These are phyloP conservation scores for Macroteleia sp. DNA, from an alignment of 2,888 invertebrate species.

Conservation along the genomic window DNA sequence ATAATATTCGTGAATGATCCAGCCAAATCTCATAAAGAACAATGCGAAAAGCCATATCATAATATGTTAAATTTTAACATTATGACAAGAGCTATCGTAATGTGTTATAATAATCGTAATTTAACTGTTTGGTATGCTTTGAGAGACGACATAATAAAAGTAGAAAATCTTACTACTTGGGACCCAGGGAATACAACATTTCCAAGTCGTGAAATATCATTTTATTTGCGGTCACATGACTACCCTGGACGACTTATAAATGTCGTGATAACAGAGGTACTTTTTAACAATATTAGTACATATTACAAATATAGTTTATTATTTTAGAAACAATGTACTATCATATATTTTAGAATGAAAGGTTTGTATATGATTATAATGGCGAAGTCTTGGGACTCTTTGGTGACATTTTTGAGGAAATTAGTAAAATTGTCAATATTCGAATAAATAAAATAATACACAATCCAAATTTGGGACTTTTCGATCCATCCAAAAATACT, in stretches of 20 bases:
- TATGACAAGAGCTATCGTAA: neutral
- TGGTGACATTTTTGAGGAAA: constrained; percentile 8
- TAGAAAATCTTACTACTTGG: constrained; percentile 7
- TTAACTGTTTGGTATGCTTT: constrained; percentile 5
- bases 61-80: constrained; percentile 6
- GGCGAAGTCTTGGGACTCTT: neutral
- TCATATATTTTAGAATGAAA: constrained; percentile 8
- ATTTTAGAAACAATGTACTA: too few species aligned
- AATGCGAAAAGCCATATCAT: neutral
- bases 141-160: neutral
- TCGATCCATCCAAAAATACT: too few species aligned
- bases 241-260: neutral
- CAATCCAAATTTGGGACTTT: neutral
- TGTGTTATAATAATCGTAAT: constrained; percentile 16
- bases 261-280: constrained; percentile 10
- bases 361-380: neutral
- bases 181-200: neutral
- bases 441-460: neutral
- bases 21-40: neutral
- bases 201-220: constrained; percentile 9
- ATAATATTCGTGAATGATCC: constrained; percentile 18
- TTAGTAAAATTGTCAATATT: neutral
- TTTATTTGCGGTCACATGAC: neutral
- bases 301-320: too few species aligned
- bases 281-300: too few species aligned